A percentile compares a stretch with the other conserved stretches of the same genome.
phyloP scores from a whole-genome alignment of 1,140 invertebrate species.

The Drosophila trapezifrons region DNA sequence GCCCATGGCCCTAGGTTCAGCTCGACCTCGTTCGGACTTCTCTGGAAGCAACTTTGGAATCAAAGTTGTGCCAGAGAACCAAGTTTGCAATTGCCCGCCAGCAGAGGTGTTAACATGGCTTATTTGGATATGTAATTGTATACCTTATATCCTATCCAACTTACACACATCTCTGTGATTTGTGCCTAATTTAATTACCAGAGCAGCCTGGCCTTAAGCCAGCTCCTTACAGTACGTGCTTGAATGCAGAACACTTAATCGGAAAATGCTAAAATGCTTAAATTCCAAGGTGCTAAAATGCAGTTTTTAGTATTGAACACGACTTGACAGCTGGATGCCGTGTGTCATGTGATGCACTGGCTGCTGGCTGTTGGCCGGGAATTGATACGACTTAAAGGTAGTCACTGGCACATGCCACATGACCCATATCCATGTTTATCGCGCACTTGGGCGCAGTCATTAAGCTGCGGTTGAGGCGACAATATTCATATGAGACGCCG shows the following conservation, averaged over 20 bases:
- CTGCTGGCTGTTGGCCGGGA: slow-evolving; percentile 8
- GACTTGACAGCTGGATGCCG: slow-evolving; percentile 4
- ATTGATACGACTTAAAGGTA: slow-evolving; percentile 26
- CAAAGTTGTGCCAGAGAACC: not conserved
- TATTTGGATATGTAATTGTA: not conserved
- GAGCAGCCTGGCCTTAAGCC: not conserved
- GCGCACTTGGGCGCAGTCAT: slow-evolving; percentile 45
- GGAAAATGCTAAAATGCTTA: slow-evolving; percentile 6
- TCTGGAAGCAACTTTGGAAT: not conserved
- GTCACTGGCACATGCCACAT: slow-evolving; percentile 53
- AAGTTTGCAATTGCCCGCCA: slow-evolving; percentile 16
- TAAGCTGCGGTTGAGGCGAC: slow-evolving; percentile 53
- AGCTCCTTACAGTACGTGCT: slow-evolving; percentile 15
- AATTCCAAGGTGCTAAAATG: slow-evolving; percentile 18
- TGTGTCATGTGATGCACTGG: slow-evolving; percentile 33
- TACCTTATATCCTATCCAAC: not conserved
- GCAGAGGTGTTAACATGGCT: slow-evolving; percentile 19
- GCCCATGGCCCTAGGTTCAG: slow-evolving; percentile 24
- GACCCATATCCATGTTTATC: slow-evolving; percentile 55
- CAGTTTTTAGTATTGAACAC: slow-evolving; percentile 20
- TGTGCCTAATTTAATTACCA: slow-evolving; percentile 32
- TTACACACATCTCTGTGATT: slow-evolving; percentile 14
- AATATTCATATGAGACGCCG: slow-evolving; percentile 47
- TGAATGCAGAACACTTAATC: slow-evolving; percentile 3
- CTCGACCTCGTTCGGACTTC: not conserved